These are phyloP conservation scores for Poicephalus gulielmi DNA, from an alignment of 2,113 vertebrate genomes.

Conservation along the genomic window DNA sequence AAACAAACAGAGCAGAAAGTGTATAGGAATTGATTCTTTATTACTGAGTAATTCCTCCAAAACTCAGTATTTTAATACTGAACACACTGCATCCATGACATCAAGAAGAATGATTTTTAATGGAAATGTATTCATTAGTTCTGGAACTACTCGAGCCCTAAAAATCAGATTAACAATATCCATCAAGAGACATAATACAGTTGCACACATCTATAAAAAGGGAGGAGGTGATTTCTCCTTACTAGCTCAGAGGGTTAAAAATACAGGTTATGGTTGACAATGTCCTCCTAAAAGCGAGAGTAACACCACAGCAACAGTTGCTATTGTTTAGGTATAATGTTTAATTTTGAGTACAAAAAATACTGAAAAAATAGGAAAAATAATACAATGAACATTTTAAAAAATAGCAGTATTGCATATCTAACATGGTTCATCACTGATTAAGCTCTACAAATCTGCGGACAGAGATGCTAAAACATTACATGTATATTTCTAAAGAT, in stretches of 20 bases:
- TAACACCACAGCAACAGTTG: conserved; percentile 14
- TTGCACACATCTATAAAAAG: neutral
- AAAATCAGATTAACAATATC: conserved; percentile 38
- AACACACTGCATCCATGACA: conserved; percentile 26
- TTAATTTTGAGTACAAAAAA: neutral
- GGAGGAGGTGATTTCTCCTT: neutral
- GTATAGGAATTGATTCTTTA: neutral
- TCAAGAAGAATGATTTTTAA: conserved; percentile 2
- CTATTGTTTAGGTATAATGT: neutral
- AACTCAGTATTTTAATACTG: conserved; percentile 26
- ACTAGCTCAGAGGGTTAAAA: neutral
- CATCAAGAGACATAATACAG: neutral
- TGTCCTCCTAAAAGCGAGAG: neutral
- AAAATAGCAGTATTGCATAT: neutral
- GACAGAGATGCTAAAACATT: neutral
- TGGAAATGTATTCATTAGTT: conserved; percentile 23
- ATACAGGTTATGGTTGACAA: neutral
- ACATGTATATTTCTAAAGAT: neutral
- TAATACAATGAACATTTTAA: neutral
- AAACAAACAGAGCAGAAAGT: neutral
- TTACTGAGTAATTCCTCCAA: neutral
- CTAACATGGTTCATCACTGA: neutral
- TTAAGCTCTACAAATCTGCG: neutral
- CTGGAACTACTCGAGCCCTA: neutral
- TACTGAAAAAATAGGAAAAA: neutral